These are phyloP conservation scores for Chromobotia macracanthus DNA, from an alignment of 2,797 vertebrate species.

Conservation along the genomic window DNA sequence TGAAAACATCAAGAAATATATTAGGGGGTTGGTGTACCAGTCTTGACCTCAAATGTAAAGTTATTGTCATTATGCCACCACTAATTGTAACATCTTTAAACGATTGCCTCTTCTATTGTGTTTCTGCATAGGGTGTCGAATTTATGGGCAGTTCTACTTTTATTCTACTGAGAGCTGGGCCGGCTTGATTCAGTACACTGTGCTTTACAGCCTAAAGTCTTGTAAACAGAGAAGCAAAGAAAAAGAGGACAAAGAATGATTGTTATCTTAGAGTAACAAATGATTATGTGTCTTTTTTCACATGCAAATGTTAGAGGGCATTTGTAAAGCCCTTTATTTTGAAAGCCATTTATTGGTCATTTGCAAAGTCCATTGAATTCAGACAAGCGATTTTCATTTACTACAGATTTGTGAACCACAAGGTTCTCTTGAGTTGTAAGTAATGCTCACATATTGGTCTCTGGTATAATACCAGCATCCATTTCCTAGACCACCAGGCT, in stretches of 20 bases:
- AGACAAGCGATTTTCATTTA: constrained; percentile 1
- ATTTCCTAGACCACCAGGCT: constrained; percentile 20
- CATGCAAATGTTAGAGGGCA: constrained; percentile 22
- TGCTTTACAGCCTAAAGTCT: constrained; percentile 43
- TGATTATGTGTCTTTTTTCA: constrained; percentile 46
- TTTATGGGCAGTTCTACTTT: constrained; percentile 65
- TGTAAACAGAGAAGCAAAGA: constrained; percentile 49
- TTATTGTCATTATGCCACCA: constrained; percentile 71
- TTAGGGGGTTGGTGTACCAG: constrained; percentile 72
- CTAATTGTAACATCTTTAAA: constrained; percentile 73
- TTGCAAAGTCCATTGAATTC: constrained; percentile 33
- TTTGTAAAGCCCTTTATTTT: constrained; percentile 33
- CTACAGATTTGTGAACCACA: not conserved
- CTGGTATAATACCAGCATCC: not conserved
- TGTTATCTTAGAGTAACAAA: constrained; percentile 46
- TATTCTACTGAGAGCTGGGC: constrained; percentile 61
- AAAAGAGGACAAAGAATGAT: constrained; percentile 39
- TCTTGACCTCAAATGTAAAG: constrained; percentile 79
- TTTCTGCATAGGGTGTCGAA: constrained; percentile 66
- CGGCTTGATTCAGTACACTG: constrained; percentile 29
- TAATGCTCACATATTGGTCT: not conserved
- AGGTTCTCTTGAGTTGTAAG: constrained; percentile 6
- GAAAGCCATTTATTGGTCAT: constrained; percentile 5
- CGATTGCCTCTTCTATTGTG: constrained; percentile 69
- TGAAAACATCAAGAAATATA: constrained; percentile 84